These are phyloP conservation scores for Psittacula cyanocephala DNA, from an alignment of 2,113 vertebrate genomes.

Conservation along the genomic window DNA sequence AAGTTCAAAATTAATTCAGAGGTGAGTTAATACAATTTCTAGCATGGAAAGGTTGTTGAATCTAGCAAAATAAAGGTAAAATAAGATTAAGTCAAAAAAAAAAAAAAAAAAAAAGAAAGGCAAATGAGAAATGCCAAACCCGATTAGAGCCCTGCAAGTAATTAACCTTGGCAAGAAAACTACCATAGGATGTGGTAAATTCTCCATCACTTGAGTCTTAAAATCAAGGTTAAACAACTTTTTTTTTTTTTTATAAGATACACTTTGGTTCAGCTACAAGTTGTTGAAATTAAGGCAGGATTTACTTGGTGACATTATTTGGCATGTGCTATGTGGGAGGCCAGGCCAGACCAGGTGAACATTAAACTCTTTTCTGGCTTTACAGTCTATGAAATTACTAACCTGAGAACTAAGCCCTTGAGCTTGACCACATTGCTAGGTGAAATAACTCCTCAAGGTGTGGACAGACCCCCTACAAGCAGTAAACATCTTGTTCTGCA, in stretches of 20 bases:
- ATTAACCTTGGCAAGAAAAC: background rate
- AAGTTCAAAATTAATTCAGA: background rate
- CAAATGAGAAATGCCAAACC: background rate
- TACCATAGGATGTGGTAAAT: background rate
- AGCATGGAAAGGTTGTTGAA: background rate
- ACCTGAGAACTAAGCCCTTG: background rate
- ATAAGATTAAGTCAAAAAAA: background rate
- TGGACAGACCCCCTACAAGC: background rate
- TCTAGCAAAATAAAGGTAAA: background rate
- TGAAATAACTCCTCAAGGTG: background rate
- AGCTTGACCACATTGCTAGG: background rate
- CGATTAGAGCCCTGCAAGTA: background rate
- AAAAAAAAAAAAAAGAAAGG: background rate
- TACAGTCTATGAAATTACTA: background rate
- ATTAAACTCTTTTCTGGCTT: background rate
- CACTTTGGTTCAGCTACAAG: background rate
- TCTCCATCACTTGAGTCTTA: background rate
- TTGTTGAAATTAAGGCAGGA: background rate
- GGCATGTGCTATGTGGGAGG: background rate
- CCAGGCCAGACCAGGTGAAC: background rate
- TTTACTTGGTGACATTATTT: conserved; percentile 3
- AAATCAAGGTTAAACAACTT: background rate
- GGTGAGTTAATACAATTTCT: background rate
- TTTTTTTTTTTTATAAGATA: background rate
- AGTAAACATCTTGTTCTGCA: background rate